phyloP scores from a whole-genome alignment of 1,140 invertebrate species.

The Phthorimaea operculella region DNA sequence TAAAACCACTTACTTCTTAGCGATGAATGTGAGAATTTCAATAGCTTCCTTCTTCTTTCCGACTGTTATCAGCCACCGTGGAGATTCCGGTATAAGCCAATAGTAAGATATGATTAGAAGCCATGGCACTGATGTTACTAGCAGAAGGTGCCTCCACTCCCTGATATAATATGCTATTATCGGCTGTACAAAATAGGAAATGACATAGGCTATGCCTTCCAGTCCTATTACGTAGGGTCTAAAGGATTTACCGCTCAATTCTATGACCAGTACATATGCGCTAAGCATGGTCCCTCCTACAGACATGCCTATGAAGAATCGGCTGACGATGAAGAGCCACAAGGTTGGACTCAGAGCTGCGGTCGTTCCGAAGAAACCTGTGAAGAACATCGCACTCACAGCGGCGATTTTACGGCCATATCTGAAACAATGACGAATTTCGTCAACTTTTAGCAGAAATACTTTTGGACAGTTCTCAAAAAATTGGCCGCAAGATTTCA shows the following conservation, averaged over 20 bases:
- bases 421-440: constrained; percentile 50
- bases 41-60: constrained; percentile 47
- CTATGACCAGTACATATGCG: constrained; percentile 67
- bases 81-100: constrained; percentile 54
- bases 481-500: too few species aligned
- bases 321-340: constrained; percentile 69
- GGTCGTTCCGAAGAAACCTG: constrained; percentile 67
- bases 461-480: background rate
- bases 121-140: constrained; percentile 71
- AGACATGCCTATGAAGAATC: constrained; percentile 70
- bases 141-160: constrained; percentile 74
- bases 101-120: constrained; percentile 37
- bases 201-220: constrained; percentile 36
- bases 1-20: constrained; percentile 40
- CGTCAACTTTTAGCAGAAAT: too few species aligned
- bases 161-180: constrained; percentile 73
- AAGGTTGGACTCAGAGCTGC: constrained; percentile 71
- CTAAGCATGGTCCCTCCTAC: constrained; percentile 72
- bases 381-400: constrained; percentile 66
- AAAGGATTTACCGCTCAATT: constrained; percentile 57
- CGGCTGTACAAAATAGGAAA: constrained; percentile 70
- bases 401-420: constrained; percentile 71
- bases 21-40: constrained; percentile 36
- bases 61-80: constrained; percentile 52
- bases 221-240: constrained; percentile 42